Conservation (phyloP, 2,113 vertebrate genomes). For the Xenopus tropicalis region UCB_Xtro_10.0 CM004450.2:71148501-71149000, state of each 20-base stretch:
- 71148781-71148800: not conserved
- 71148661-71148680: not conserved
- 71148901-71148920: too few species aligned
- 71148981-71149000: too few species aligned
- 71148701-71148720: too few species aligned
- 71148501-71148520: not conserved
- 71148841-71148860: not conserved
- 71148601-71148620: not conserved
- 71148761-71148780: not conserved
- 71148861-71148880: not conserved
- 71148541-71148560: conserved; percentile 59
- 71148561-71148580: conserved; percentile 55
- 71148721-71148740: too few species aligned
- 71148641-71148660: not conserved
- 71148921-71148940: not conserved
- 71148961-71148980: not conserved
- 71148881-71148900: not conserved
- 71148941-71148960: not conserved
- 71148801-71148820: not conserved
- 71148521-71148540: conserved; percentile 54
- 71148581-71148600: conserved; percentile 35
- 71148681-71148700: not conserved
- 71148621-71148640: not conserved
- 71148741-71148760: too few species aligned
- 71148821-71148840: too few species aligned